Evolutionary conservation across 37 sponge, comb jelly and placozoan genomes (phyloP).

Genomic region (Spongia lamella): DNA sequence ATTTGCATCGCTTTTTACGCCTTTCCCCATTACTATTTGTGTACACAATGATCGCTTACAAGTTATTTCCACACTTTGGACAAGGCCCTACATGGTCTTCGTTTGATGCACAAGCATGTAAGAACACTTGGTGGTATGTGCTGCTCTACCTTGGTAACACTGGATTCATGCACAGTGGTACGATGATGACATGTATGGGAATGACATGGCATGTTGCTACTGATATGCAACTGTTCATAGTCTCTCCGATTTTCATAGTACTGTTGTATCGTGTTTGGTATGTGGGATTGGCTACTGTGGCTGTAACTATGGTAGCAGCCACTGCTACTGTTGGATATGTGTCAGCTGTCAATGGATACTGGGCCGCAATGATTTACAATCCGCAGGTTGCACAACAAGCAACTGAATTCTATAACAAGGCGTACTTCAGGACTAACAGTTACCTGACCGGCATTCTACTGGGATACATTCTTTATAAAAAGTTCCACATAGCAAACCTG

Average conservation of each 20-base stretch:
- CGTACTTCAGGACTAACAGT: constrained; percentile 53
- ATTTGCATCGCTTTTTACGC: constrained; percentile 84
- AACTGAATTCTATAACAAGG: constrained; percentile 45
- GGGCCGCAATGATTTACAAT: neutral
- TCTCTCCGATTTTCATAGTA: constrained; percentile 56
- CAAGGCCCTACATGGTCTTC: constrained; percentile 1
- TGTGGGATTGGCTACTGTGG: neutral
- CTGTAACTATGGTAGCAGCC: neutral
- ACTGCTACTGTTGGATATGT: constrained; percentile 10
- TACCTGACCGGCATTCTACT: constrained; percentile 65
- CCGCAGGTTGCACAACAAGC: too few species aligned
- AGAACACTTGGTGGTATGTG: too few species aligned
- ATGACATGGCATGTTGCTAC: constrained; percentile 69
- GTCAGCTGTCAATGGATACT: constrained; percentile 20
- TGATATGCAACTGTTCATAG: constrained; percentile 69
- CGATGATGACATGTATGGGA: too few species aligned
- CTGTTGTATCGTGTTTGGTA: constrained; percentile 28
- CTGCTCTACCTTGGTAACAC: constrained; percentile 66
- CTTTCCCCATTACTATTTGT: constrained; percentile 75
- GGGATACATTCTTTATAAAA: constrained; percentile 61
- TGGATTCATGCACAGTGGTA: too few species aligned
- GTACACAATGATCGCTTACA: too few species aligned
- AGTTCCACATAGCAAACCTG: neutral
- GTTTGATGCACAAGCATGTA: too few species aligned
- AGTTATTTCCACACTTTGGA: constrained; percentile 1